phyloP scores from a whole-genome alignment of 2,888 invertebrate genomes.

The Metopia argyrocephala region DNA sequence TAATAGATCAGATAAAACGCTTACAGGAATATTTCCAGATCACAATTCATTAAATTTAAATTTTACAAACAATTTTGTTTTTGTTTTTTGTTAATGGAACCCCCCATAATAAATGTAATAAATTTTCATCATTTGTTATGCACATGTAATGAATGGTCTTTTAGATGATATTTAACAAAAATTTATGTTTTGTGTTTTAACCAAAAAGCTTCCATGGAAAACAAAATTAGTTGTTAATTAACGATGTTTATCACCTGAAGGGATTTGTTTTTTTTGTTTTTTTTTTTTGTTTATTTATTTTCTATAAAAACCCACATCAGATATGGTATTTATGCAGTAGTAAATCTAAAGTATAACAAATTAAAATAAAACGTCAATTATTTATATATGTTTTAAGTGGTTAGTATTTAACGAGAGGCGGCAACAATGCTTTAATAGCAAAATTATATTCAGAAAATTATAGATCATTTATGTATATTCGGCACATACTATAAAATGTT shows the following conservation, averaged over 20 bases:
- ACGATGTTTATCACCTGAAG: slow-evolving; percentile 51
- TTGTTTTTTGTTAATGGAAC: neutral
- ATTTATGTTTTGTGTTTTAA: neutral
- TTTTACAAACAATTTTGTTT: slow-evolving; percentile 5
- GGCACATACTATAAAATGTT: too few relatives aligned
- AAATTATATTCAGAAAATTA: too few relatives aligned
- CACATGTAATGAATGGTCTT: neutral
- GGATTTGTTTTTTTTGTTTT: slow-evolving; percentile 9
- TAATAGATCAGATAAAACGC: slow-evolving; percentile 56
- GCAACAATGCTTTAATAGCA: too few relatives aligned
- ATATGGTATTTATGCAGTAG: too few relatives aligned
- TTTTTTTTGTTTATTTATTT: too few relatives aligned
- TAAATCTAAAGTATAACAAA: too few relatives aligned
- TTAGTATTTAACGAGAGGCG: too few relatives aligned
- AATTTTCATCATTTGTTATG: neutral
- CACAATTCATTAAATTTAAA: slow-evolving; percentile 21
- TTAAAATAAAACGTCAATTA: too few relatives aligned
- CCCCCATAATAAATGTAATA: neutral
- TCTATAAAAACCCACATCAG: too few relatives aligned
- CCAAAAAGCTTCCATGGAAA: neutral
- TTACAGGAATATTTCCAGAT: neutral
- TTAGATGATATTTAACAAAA: neutral
- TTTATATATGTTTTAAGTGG: too few relatives aligned
- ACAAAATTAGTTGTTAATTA: slow-evolving; percentile 47
- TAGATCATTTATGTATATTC: too few relatives aligned